Conservation (phyloP, 2,888 invertebrate genomes). For the Hydrotaea diabolus region DNA sequence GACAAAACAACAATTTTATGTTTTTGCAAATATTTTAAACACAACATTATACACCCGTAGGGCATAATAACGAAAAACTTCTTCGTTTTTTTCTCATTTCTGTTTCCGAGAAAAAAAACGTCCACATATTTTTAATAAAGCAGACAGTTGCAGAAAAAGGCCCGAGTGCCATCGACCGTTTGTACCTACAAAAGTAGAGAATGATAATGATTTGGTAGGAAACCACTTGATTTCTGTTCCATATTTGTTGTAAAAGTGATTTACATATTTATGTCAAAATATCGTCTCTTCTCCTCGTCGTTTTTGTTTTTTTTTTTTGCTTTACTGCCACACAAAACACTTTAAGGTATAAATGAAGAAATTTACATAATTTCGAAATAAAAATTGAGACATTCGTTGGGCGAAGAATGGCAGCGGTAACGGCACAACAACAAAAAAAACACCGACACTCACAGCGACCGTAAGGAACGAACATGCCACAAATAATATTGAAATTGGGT, state of each 20-base stretch:
- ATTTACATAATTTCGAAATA: slow-evolving; percentile 59
- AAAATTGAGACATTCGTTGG: slow-evolving; percentile 38
- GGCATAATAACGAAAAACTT: slow-evolving; percentile 20
- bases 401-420: not conserved
- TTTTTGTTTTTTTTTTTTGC: no score
- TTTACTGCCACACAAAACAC: slow-evolving; percentile 15
- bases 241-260: slow-evolving; percentile 47
- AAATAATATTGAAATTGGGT: slow-evolving; percentile 39
- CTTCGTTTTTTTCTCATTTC: not conserved
- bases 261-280: slow-evolving; percentile 56
- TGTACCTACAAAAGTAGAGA: not conserved
- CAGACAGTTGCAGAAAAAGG: not conserved
- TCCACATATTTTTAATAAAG: slow-evolving; percentile 11
- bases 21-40: slow-evolving; percentile 25
- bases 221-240: slow-evolving; percentile 49
- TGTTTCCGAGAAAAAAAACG: not conserved
- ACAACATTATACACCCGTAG: slow-evolving; percentile 34
- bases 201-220: slow-evolving; percentile 50
- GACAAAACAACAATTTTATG: slow-evolving; percentile 17
- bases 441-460: no score
- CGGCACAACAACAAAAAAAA: not conserved
- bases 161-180: not conserved
- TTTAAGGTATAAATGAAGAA: slow-evolving; percentile 56
- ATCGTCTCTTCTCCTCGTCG: slow-evolving; percentile 4
- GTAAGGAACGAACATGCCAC: slow-evolving; percentile 20